These are phyloP conservation scores for Chionodraco myersi DNA, from an alignment of 2,113 vertebrate genomes.

Conservation along the genomic window DNA sequence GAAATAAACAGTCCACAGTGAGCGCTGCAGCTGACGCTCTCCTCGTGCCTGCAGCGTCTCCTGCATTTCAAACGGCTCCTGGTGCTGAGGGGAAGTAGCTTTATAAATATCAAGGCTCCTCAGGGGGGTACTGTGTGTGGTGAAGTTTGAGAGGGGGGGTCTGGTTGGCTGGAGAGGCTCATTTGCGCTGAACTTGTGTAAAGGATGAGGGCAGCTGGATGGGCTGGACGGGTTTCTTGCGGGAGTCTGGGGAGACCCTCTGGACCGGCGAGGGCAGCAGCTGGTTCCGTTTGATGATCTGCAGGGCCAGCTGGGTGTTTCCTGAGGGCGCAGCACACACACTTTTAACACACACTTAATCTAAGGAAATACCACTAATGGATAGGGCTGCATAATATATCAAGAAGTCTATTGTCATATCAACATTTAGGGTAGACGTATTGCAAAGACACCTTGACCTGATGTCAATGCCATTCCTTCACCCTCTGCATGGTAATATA, in stretches of 20 bases:
- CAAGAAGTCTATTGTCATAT: too few relatives aligned
- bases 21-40: background rate
- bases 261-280: constrained; percentile 90
- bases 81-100: constrained; percentile 47
- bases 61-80: constrained; percentile 4
- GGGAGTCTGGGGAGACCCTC: constrained; percentile 85
- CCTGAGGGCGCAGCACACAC: constrained; percentile 77
- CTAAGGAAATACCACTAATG: too few relatives aligned
- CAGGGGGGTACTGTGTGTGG: constrained; percentile 5
- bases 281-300: constrained; percentile 99
- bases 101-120: constrained; percentile 52
- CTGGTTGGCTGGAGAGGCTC: constrained; percentile 56
- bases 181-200: constrained; percentile 94
- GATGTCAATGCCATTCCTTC: too few relatives aligned
- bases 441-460: too few relatives aligned
- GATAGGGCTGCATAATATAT: too few relatives aligned
- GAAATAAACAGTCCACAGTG: constrained; percentile 43
- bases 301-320: constrained; percentile 96
- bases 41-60: background rate
- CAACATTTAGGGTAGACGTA: too few relatives aligned
- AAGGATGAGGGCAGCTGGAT: constrained; percentile 91
- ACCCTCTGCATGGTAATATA: too few relatives aligned
- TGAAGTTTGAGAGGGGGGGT: background rate
- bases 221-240: constrained; percentile 90
- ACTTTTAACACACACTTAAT: background rate